Conservation (phyloP, 2,113 vertebrate species). For the Pan troglodytes region DNA sequence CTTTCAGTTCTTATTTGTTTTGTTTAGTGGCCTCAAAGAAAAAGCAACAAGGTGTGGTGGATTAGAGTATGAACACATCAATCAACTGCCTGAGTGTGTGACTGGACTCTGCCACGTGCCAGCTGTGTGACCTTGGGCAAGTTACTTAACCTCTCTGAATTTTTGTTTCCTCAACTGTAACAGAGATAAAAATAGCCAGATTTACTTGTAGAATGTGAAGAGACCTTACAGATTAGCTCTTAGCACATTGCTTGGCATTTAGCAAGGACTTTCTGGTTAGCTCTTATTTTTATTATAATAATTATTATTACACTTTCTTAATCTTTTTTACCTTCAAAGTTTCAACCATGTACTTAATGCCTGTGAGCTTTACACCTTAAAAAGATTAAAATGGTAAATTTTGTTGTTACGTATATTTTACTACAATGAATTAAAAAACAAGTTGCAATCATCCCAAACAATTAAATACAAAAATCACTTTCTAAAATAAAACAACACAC, state of each 20-base stretch:
- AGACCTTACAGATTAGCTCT: not conserved
- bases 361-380: not conserved
- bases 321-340: not conserved
- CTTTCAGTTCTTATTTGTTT: not conserved
- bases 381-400: not conserved
- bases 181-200: not conserved
- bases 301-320: not conserved
- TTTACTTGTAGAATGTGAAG: conserved; percentile 7
- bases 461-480: not conserved
- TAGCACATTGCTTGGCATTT: not conserved
- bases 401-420: not conserved
- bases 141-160: conserved; percentile 17
- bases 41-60: not conserved
- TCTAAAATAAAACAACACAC: not conserved
- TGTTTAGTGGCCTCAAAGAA: not conserved
- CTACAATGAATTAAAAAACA: not conserved
- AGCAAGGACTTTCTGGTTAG: not conserved
- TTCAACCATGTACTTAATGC: not conserved
- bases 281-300: conserved; percentile 23
- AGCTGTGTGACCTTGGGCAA: not conserved
- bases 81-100: not conserved
- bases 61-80: not conserved
- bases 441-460: not conserved
- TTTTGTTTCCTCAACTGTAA: not conserved
- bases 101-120: not conserved